Percentiles rank a stretch among this genome's conserved stretches.
Conservation (phyloP, 2,797 vertebrate species). For the Cuniculus paca region DNA sequence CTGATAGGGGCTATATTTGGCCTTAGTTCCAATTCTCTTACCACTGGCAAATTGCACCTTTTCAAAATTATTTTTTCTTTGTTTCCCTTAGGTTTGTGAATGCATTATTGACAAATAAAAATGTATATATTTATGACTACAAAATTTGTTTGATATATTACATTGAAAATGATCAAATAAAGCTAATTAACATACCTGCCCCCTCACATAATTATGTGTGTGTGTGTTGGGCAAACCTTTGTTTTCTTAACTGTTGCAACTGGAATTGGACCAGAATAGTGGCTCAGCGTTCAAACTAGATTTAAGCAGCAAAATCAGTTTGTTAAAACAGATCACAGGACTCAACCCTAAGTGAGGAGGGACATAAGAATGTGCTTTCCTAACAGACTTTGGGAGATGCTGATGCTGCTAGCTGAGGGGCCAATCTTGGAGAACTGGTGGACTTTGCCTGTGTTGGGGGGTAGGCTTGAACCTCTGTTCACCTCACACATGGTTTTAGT, state of each 20-base stretch:
- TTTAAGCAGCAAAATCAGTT: neutral
- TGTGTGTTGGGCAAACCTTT: neutral
- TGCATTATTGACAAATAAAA: neutral
- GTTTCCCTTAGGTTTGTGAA: neutral
- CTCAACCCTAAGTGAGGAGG: neutral
- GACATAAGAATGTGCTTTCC: neutral
- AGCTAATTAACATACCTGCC: neutral
- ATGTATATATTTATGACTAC: neutral
- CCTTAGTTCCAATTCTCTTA: neutral
- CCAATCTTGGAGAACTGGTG: neutral
- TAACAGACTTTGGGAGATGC: neutral
- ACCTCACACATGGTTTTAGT: neutral
- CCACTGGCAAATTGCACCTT: neutral
- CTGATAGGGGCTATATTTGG: neutral
- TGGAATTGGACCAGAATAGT: neutral
- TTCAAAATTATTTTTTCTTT: neutral
- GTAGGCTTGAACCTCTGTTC: neutral
- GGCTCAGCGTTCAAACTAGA: neutral
- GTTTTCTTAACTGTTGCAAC: neutral
- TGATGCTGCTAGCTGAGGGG: neutral
- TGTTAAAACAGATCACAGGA: neutral
- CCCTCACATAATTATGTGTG: neutral
- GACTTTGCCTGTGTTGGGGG: neutral
- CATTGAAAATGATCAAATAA: conserved; percentile 1
- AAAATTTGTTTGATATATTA: neutral